Evolutionary conservation across 2,113 vertebrate genomes (phyloP), one percentile per base, ranked within the genome.

Genomic region (Coracopsis vasa): DNA sequence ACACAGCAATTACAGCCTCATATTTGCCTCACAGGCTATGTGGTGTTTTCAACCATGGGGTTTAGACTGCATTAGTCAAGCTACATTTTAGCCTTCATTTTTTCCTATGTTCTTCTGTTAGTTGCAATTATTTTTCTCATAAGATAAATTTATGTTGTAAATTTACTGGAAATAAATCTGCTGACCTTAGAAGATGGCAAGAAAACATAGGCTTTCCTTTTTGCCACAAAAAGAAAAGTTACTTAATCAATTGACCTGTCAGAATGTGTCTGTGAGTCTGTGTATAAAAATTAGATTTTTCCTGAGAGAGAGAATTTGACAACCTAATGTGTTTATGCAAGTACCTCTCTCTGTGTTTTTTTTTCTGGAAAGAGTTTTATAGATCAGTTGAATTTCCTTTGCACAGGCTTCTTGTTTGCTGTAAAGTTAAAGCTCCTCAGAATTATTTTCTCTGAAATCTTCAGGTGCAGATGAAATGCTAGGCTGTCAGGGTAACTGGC

Each of bases 101-200:
- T 91, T 65, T 77, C 44, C 17, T 75, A 5, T 50, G 24, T 35
- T 65, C 75, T 88, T 80, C 17, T 83, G 2, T 80, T 83, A 70
- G 28, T 50, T 89, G 45, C 19, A 80, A 74, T 94, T 84, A 73
- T 70, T 93, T 77, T 88, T 50, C n/a, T 94, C 27, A 48, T 62
- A 88, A 80, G 33, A 80, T 16, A 80, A 41, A 90, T 92, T 44
- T 51, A 65, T 69, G 3, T 45, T 51, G 8, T 19, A 70, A 82
- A 80, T 65, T 37, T 31, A 25, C 17, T 77, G n/a, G 29, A 75
- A 89, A 69, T 56, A 90, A 83, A 73, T 65, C 28, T 80, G 4
- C 15, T 83, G 54, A 45, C 39, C 11, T 75, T 61, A 65, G 39
- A 82, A 86, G 24, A 66, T 6, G 16, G 6, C 27, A 88, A 78